Evolutionary conservation across 2,113 vertebrate species (phyloP).

Genomic region (Rallus limicola): DNA sequence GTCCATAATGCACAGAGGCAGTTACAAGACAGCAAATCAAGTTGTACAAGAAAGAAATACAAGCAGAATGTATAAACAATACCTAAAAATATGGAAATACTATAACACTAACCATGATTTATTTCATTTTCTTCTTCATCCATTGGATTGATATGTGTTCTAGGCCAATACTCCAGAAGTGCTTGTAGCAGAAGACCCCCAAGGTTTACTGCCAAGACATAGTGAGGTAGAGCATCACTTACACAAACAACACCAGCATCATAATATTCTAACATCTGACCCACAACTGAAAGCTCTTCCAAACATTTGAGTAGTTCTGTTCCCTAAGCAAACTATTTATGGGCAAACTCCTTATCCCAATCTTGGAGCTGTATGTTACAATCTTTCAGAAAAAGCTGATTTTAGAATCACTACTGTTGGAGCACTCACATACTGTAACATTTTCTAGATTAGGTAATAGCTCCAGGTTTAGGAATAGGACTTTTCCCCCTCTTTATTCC

Average conservation of each 20-base stretch:
- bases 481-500: neutral
- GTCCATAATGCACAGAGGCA: neutral
- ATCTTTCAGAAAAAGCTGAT: neutral
- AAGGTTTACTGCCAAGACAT: conserved; percentile 86
- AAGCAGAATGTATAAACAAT: neutral
- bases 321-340: neutral
- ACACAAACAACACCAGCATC: fast-evolving
- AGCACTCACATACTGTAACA: neutral
- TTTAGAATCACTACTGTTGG: neutral
- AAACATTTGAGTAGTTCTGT: neutral
- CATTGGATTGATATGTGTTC: conserved; percentile 95
- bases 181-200: conserved; percentile 96
- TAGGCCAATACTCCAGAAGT: conserved; percentile 95
- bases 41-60: neutral
- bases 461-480: neutral
- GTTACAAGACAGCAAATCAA: neutral
- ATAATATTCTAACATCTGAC: neutral
- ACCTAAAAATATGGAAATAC: neutral
- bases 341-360: neutral
- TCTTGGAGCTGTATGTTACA: neutral
- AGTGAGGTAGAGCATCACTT: neutral
- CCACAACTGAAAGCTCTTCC: neutral
- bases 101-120: conserved; percentile 82
- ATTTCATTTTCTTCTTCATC: conserved; percentile 98
- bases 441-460: neutral